Conservation (phyloP, 2,113 vertebrate species). For the Numenius arquata region DNA sequence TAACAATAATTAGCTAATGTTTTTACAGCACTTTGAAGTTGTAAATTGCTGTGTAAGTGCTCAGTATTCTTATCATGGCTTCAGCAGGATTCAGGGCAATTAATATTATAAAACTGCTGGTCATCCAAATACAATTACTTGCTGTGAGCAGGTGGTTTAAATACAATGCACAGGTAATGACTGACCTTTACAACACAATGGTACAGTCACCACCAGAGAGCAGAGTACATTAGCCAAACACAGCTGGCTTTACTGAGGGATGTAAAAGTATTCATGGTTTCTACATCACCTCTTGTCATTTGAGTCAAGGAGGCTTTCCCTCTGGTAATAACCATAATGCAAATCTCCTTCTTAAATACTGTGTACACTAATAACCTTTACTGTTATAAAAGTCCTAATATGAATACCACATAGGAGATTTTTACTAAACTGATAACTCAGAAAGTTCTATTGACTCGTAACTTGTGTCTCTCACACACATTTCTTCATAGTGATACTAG, state of each 20-base stretch:
- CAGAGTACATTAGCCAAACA: constrained; percentile 40
- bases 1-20: constrained; percentile 40
- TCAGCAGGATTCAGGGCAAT: constrained; percentile 32
- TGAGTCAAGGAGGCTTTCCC: not conserved
- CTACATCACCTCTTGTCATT: not conserved
- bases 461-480: not conserved
- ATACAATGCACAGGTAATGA: constrained; percentile 64
- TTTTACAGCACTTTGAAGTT: constrained; percentile 26
- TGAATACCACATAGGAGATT: not conserved
- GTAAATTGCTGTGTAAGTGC: constrained; percentile 32
- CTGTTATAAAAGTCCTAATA: not conserved
- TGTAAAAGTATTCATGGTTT: not conserved
- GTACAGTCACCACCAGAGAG: constrained; percentile 7
- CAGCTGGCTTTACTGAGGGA: constrained; percentile 23
- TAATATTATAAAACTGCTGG: constrained; percentile 20
- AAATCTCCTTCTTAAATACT: constrained; percentile 1
- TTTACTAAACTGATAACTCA: not conserved
- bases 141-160: constrained; percentile 65
- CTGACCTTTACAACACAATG: constrained; percentile 70
- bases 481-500: not conserved
- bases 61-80: constrained; percentile 2
- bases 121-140: constrained; percentile 53
- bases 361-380: not conserved
- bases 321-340: not conserved
- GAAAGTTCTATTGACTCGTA: not conserved